A percentile compares a stretch with the other conserved stretches of the same genome.
These are phyloP conservation scores for Patiria pectinifera DNA, from an alignment of 53 echinoderm and acorn worm species.

Conservation along the genomic window DNA sequence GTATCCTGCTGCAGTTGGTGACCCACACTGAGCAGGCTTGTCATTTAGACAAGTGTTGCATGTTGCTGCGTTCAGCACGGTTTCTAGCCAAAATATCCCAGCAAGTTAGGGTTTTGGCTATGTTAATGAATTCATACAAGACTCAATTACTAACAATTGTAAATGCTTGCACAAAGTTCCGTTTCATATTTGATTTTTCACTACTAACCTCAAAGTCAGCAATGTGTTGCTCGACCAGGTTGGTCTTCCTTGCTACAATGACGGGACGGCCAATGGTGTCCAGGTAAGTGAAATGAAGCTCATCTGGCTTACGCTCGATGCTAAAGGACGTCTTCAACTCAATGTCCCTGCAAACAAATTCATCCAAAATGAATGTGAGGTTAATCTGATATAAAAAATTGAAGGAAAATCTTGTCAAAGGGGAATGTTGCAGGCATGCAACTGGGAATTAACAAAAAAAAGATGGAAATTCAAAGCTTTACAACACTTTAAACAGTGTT, in stretches of 20 bases:
- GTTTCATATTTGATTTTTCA: not conserved
- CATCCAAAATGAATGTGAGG: not conserved
- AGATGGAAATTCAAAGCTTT: too few species aligned
- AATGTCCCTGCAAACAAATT: constrained; percentile 71
- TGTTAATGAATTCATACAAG: too few species aligned
- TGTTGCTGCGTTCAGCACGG: too few species aligned
- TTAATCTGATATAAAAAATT: not conserved
- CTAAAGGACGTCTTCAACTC: constrained; percentile 76
- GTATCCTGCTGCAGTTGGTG: too few species aligned
- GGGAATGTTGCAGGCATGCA: too few species aligned
- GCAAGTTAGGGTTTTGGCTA: too few species aligned
- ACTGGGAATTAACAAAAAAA: too few species aligned
- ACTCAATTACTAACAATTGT: not conserved
- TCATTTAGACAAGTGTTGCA: too few species aligned
- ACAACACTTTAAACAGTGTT: too few species aligned
- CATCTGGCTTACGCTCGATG: constrained; percentile 72
- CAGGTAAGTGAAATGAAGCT: constrained; percentile 91
- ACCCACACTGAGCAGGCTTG: too few species aligned
- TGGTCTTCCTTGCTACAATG: constrained; percentile 82
- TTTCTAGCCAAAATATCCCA: too few species aligned
- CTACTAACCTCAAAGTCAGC: constrained; percentile 90
- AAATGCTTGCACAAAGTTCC: not conserved
- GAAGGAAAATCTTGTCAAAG: too few species aligned
- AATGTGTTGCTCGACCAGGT: constrained; percentile 96
- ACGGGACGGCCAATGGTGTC: constrained; percentile 90